phyloP scores from a whole-genome alignment of 1,140 invertebrate genomes.

The Brachionus paranguensis region DNA sequence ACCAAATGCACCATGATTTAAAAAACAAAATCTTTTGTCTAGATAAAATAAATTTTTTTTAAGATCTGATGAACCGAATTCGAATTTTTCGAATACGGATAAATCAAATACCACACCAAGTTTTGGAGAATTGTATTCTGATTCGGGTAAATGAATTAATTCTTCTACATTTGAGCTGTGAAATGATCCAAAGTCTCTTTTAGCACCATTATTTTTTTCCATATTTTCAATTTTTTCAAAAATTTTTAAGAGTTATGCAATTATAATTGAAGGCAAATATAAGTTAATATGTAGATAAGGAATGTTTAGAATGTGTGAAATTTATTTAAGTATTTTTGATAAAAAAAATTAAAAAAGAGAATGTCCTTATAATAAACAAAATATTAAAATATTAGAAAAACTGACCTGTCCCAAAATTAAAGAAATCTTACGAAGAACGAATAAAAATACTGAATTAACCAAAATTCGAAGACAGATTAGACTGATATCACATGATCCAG shows the following conservation, averaged over 20 bases:
- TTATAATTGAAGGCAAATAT: not conserved
- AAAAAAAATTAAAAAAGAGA: too few species aligned
- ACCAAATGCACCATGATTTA: constrained; percentile 56
- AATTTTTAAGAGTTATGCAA: not conserved
- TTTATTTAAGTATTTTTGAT: too few species aligned
- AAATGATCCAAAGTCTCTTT: constrained; percentile 50
- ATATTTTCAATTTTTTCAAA: not conserved
- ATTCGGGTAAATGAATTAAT: constrained; percentile 44
- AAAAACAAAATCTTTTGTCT: constrained; percentile 45
- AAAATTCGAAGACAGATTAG: too few species aligned
- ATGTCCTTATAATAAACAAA: too few species aligned
- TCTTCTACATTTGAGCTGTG: constrained; percentile 52
- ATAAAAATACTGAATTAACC: too few species aligned
- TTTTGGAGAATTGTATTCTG: constrained; percentile 35
- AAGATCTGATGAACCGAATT: constrained; percentile 43
- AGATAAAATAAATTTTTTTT: constrained; percentile 46
- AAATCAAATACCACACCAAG: not conserved
- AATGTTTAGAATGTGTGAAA: not conserved
- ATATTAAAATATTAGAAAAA: too few species aligned
- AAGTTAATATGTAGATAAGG: not conserved
- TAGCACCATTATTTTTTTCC: not conserved
- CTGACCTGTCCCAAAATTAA: too few species aligned
- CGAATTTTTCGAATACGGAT: not conserved
- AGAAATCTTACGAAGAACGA: too few species aligned
- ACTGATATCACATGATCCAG: too few species aligned